These are phyloP conservation scores for Diglossa cyanea DNA, from an alignment of 2,797 vertebrate genomes.

Conservation along the genomic window DNA sequence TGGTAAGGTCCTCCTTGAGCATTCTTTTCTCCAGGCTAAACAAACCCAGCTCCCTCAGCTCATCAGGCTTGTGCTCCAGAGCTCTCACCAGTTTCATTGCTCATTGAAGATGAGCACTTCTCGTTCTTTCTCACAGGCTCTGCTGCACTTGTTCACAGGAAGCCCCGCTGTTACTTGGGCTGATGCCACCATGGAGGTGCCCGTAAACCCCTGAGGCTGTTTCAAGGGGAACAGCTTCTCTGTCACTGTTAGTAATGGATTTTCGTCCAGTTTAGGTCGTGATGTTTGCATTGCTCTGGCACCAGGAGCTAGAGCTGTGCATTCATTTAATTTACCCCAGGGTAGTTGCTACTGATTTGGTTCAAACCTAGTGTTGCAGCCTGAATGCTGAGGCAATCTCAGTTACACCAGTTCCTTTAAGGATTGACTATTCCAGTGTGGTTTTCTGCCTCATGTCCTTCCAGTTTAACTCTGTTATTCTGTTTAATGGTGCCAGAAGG, in stretches of 20 bases:
- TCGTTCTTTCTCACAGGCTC: rapidly evolving
- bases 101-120: not conserved
- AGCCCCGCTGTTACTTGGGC: rapidly evolving
- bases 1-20: rapidly evolving
- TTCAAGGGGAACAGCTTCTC: not conserved
- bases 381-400: not conserved
- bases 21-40: not conserved
- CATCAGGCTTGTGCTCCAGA: not conserved
- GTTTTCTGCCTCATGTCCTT: not conserved
- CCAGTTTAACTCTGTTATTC: not conserved
- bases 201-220: rapidly evolving
- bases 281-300: not conserved
- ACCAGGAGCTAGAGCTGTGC: not conserved
- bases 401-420: not conserved
- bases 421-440: not conserved
- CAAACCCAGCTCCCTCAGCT: not conserved
- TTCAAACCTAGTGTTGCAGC: not conserved
- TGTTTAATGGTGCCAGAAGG: slow-evolving; percentile 27
- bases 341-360: not conserved
- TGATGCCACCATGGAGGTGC: rapidly evolving
- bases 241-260: not conserved
- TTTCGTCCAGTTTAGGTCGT: not conserved
- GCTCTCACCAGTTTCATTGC: not conserved
- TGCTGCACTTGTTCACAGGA: not conserved
- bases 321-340: not conserved